phyloP scores from a whole-genome alignment of 2,797 vertebrate species.

The Apogon talboti region DNA sequence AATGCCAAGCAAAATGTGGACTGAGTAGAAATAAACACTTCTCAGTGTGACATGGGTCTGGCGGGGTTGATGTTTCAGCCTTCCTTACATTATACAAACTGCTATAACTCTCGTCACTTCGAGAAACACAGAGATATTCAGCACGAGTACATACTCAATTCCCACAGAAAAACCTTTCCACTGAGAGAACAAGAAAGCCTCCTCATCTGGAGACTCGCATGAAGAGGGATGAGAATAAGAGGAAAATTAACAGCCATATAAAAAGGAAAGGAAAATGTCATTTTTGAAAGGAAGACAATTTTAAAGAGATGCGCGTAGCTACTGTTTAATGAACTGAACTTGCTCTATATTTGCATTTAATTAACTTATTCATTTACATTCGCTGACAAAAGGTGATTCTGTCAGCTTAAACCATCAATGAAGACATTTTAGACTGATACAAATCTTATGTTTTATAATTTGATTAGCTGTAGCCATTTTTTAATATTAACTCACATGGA shows the following conservation, averaged over 20 bases:
- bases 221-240: too few species aligned
- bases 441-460: slow-evolving; percentile 11
- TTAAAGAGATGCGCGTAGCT: neutral
- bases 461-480: neutral
- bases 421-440: neutral
- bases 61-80: neutral
- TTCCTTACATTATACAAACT: neutral
- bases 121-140: slow-evolving; percentile 1
- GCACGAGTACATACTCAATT: neutral
- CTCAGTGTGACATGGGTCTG: neutral
- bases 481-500: neutral
- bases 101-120: slow-evolving; percentile 1
- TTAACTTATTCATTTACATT: slow-evolving; percentile 1
- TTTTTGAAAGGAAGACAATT: too few species aligned
- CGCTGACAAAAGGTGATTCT: neutral
- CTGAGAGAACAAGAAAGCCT: neutral
- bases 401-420: neutral
- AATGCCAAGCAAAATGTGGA: slow-evolving; percentile 9
- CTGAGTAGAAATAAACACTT: slow-evolving; percentile 14
- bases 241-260: too few species aligned
- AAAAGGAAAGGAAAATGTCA: too few species aligned
- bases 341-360: neutral
- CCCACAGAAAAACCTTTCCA: neutral
- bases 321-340: neutral
- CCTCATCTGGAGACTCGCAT: neutral